Percentiles rank a stretch among this genome's conserved stretches.
phyloP scores from a whole-genome alignment of 2,888 invertebrate genomes.

The Ophonus ardosiacus region DNA sequence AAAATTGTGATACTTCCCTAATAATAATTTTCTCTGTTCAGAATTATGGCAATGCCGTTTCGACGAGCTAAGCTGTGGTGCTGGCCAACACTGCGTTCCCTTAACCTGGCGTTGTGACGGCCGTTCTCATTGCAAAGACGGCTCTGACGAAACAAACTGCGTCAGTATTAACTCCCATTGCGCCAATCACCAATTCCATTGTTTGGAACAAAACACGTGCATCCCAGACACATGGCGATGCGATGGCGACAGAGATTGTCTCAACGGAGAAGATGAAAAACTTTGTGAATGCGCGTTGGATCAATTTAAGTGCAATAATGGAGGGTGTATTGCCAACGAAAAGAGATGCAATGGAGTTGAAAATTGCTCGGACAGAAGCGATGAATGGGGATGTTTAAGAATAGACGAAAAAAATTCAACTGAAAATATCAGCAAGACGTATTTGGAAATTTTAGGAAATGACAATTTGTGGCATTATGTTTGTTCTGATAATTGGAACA shows the following conservation, averaged over 20 bases:
- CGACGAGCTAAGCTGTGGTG: slow-evolving; percentile 79
- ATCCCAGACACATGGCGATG: slow-evolving; percentile 80
- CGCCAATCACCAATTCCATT: slow-evolving; percentile 78
- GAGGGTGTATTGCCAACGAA: slow-evolving; percentile 78
- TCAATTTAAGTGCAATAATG: slow-evolving; percentile 79
- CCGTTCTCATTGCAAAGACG: slow-evolving; percentile 78
- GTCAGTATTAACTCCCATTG: slow-evolving; percentile 75
- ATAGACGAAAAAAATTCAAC: slow-evolving; percentile 9
- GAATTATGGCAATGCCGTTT: slow-evolving; percentile 77
- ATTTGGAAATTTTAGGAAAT: slow-evolving; percentile 67
- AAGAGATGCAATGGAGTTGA: slow-evolving; percentile 80
- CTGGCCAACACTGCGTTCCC: slow-evolving; percentile 77
- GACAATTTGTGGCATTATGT: slow-evolving; percentile 75
- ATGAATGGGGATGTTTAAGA: slow-evolving; percentile 79
- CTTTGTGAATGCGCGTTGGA: slow-evolving; percentile 79
- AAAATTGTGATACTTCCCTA: too few relatives aligned
- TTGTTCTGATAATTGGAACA: slow-evolving; percentile 78
- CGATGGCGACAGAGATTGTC: slow-evolving; percentile 79
- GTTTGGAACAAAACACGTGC: slow-evolving; percentile 79
- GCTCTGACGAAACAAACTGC: slow-evolving; percentile 79
- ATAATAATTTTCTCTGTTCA: slow-evolving; percentile 63
- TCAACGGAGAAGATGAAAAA: slow-evolving; percentile 79
- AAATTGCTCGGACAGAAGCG: slow-evolving; percentile 81
- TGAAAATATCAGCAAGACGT: slow-evolving; percentile 14
- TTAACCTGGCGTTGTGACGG: slow-evolving; percentile 80